A percentile compares a stretch with the other conserved stretches of the same genome.
Conservation (phyloP, 2,113 vertebrate species). For the Megaptera novaeangliae region DNA sequence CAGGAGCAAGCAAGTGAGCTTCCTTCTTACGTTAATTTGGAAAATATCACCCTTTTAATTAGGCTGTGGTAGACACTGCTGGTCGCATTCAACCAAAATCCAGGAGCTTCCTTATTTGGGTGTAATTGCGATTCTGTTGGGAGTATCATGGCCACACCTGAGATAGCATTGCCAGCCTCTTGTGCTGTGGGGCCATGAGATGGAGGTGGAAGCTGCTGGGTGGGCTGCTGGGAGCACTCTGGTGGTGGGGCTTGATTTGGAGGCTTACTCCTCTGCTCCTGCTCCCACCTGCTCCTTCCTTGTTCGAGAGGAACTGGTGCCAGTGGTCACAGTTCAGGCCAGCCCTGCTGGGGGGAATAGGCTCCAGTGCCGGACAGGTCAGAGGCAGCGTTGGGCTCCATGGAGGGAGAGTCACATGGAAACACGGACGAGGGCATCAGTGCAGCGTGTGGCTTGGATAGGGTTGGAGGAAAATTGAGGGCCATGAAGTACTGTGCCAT, state of each 20-base stretch:
- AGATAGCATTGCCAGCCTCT: not conserved
- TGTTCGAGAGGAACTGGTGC: not conserved
- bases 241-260: not conserved
- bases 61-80: not conserved
- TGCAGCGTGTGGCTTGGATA: not conserved
- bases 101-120: not conserved
- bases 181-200: fast-evolving
- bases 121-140: not conserved
- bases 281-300: not conserved
- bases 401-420: not conserved
- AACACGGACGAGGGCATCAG: not conserved
- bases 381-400: not conserved
- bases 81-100: not conserved
- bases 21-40: not conserved
- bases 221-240: not conserved
- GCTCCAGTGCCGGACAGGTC: not conserved
- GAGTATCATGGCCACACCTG: fast-evolving
- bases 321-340: not conserved
- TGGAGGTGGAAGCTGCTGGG: no score
- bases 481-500: no score
- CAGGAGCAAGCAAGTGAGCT: not conserved
- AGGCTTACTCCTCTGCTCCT: not conserved
- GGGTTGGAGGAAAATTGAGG: no score
- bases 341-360: not conserved
- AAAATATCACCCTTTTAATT: fast-evolving